Conservation (phyloP, 2,797 vertebrate genomes). For the Coccyzus lansbergi region DNA sequence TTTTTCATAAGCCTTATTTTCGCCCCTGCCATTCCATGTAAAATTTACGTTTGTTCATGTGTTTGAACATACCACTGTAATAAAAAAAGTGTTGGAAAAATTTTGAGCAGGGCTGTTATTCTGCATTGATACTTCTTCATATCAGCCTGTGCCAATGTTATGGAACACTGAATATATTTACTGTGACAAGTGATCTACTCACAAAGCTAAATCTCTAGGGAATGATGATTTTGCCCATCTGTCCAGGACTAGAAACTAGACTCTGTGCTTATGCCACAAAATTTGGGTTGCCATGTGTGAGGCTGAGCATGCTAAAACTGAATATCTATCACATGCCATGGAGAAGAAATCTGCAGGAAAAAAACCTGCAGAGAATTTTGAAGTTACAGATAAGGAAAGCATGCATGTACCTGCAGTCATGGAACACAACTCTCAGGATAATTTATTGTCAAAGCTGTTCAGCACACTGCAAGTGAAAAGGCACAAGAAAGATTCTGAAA, state of each 20-base stretch:
- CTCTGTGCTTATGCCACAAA: background rate
- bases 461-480: background rate
- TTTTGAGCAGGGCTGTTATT: background rate
- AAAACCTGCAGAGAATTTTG: background rate
- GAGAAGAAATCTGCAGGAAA: background rate
- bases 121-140: background rate
- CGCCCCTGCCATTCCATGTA: background rate
- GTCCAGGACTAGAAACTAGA: slow-evolving; percentile 33
- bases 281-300: slow-evolving; percentile 34
- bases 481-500: background rate
- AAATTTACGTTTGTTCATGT: background rate
- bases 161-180: slow-evolving; percentile 54
- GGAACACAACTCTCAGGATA: background rate
- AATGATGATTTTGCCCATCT: slow-evolving; percentile 61
- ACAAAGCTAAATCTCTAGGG: slow-evolving; percentile 29
- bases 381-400: background rate
- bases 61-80: background rate
- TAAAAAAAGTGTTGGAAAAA: background rate
- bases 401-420: background rate
- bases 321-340: background rate
- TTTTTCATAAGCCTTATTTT: slow-evolving; percentile 39
- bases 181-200: slow-evolving; percentile 55
- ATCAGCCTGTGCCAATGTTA: slow-evolving; percentile 3
- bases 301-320: background rate
- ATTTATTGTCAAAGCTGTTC: background rate